Conservation (phyloP, 2,113 vertebrate genomes). For the Cottus gobio region DNA sequence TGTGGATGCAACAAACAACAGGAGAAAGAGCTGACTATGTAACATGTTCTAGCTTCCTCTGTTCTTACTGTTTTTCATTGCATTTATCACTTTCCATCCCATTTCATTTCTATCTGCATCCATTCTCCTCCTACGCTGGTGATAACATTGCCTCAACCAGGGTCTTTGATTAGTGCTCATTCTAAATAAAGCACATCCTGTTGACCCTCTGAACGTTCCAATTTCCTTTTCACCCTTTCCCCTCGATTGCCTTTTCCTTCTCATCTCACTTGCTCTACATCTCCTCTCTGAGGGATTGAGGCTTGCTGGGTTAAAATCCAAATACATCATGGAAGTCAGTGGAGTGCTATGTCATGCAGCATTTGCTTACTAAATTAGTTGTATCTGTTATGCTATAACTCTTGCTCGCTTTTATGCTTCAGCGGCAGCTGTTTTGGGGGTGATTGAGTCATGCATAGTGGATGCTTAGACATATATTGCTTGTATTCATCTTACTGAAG, state of each 20-base stretch:
- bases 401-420: constrained; percentile 25
- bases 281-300: constrained; percentile 37
- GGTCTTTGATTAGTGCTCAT: constrained; percentile 62
- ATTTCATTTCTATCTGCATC: constrained; percentile 40
- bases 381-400: constrained; percentile 43
- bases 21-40: constrained; percentile 29
- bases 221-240: constrained; percentile 65
- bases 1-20: constrained; percentile 5
- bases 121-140: constrained; percentile 25
- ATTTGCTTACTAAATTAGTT: constrained; percentile 58
- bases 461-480: constrained; percentile 4
- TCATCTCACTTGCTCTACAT: constrained; percentile 17
- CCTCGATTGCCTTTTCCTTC: neutral
- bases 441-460: constrained; percentile 19
- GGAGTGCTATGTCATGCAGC: constrained; percentile 42
- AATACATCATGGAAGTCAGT: constrained; percentile 52
- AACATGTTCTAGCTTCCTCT: constrained; percentile 16
- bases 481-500: constrained; percentile 32
- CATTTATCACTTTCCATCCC: constrained; percentile 41
- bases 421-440: constrained; percentile 33
- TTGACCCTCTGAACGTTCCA: constrained; percentile 65
- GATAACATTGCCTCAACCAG: constrained; percentile 56
- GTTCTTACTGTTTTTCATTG: neutral
- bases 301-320: constrained; percentile 47
- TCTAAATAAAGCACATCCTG: constrained; percentile 82